Percentiles rank a stretch among this genome's conserved stretches.
Evolutionary conservation across 2,888 invertebrate species (phyloP).

Genomic region (Miltochrista miniata): DNA sequence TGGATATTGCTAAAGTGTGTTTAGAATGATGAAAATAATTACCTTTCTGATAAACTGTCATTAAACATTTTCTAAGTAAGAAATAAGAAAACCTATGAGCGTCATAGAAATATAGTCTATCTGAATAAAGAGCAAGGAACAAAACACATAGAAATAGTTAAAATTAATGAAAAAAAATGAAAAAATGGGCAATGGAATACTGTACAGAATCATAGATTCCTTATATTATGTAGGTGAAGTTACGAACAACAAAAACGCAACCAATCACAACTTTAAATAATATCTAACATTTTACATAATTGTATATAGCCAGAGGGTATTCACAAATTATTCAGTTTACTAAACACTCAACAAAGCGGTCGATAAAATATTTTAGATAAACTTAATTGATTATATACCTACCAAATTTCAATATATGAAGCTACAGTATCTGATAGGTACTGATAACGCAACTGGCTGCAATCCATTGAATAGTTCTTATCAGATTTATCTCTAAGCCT

Average conservation of each 20-base stretch:
- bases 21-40: background rate
- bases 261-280: no score
- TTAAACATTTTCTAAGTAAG: no score
- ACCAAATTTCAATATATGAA: background rate
- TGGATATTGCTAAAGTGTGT: slow-evolving; percentile 4
- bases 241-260: no score
- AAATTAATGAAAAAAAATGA: no score
- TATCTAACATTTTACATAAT: no score
- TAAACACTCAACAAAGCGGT: background rate
- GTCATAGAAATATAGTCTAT: no score
- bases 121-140: no score
- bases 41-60: background rate
- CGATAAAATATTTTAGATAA: background rate
- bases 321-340: background rate
- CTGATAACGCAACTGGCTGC: slow-evolving; percentile 5
- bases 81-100: no score
- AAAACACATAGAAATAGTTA: no score
- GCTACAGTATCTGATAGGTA: background rate
- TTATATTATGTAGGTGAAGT: no score
- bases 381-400: background rate
- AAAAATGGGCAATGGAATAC: no score
- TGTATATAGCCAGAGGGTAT: background rate
- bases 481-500: slow-evolving; percentile 21
- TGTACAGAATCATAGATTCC: no score
- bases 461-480: slow-evolving; percentile 16